Percentiles rank a stretch among this genome's conserved stretches.
Conservation (phyloP, 1,140 invertebrate genomes). For the Drosophila busckii region DNA sequence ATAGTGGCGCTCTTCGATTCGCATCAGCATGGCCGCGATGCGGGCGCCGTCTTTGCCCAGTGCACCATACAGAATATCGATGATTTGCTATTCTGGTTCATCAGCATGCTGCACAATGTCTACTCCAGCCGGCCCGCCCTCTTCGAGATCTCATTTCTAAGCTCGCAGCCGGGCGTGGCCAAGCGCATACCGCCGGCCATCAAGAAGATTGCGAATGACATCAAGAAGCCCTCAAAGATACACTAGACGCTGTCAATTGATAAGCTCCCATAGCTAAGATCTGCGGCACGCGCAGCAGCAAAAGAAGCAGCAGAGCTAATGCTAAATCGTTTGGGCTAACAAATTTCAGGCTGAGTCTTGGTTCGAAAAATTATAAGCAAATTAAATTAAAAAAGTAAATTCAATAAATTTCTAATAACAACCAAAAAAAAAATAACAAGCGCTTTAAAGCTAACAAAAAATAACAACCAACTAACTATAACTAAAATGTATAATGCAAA, state of each 20-base stretch:
- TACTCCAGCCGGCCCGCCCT: constrained; percentile 62
- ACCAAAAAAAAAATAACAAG: too few species aligned
- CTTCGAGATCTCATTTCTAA: constrained; percentile 68
- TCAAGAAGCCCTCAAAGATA: constrained; percentile 45
- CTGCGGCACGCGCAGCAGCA: too few species aligned
- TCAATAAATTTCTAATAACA: too few species aligned
- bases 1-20: constrained; percentile 70
- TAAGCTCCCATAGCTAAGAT: too few species aligned
- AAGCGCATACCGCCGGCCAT: constrained; percentile 64
- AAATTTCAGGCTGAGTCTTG: too few species aligned
- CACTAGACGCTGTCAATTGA: not conserved
- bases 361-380: too few species aligned
- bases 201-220: constrained; percentile 51
- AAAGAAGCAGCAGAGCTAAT: too few species aligned
- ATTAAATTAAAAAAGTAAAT: too few species aligned
- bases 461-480: too few species aligned
- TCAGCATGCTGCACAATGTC: constrained; percentile 68
- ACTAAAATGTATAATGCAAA: too few species aligned
- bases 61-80: constrained; percentile 57
- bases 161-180: constrained; percentile 61
- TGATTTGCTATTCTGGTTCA: constrained; percentile 68
- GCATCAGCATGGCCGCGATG: constrained; percentile 67
- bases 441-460: too few species aligned
- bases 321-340: too few species aligned
- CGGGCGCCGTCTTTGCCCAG: constrained; percentile 69